A percentile compares a stretch with the other conserved stretches of the same genome.
phyloP scores from a whole-genome alignment of 2,113 vertebrate species.

The Mobula hypostoma region DNA sequence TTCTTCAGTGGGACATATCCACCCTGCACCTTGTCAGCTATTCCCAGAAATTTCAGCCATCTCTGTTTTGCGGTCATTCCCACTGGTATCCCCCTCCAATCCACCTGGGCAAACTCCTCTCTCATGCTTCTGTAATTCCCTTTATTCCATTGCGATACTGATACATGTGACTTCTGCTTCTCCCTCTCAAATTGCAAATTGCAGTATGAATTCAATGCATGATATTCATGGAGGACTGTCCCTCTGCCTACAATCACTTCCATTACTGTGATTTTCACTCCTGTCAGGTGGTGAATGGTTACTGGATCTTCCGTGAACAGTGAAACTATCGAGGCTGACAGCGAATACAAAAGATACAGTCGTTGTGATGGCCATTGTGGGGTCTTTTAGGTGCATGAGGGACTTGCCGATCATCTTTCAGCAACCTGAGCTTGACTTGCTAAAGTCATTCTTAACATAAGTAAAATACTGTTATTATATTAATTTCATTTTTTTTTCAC shows the following conservation, averaged over 20 bases:
- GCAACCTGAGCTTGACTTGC: neutral
- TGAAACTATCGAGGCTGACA: constrained; percentile 30
- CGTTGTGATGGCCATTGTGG: constrained; percentile 41
- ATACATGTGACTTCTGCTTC: no score
- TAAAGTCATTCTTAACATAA: neutral
- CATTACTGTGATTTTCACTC: constrained; percentile 29
- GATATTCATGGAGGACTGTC: constrained; percentile 11
- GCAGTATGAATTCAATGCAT: no score
- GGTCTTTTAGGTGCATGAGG: constrained; percentile 41
- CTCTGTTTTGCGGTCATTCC: no score
- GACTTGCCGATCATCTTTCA: neutral
- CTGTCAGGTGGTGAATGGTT: constrained; percentile 40
- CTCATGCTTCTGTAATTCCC: no score
- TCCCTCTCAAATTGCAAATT: no score
- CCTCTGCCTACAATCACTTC: constrained; percentile 28
- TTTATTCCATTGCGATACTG: no score
- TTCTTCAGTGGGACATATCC: no score
- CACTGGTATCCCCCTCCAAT: no score
- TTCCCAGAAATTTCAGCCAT: no score
- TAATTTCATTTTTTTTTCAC: neutral
- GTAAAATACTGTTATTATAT: neutral
- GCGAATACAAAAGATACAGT: constrained; percentile 41
- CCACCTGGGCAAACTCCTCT: no score
- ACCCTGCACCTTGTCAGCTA: no score
- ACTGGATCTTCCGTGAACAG: constrained; percentile 28